These are phyloP conservation scores for Elephantulus edwardii DNA, from an alignment of 2,113 vertebrate genomes.

Conservation along the genomic window DNA sequence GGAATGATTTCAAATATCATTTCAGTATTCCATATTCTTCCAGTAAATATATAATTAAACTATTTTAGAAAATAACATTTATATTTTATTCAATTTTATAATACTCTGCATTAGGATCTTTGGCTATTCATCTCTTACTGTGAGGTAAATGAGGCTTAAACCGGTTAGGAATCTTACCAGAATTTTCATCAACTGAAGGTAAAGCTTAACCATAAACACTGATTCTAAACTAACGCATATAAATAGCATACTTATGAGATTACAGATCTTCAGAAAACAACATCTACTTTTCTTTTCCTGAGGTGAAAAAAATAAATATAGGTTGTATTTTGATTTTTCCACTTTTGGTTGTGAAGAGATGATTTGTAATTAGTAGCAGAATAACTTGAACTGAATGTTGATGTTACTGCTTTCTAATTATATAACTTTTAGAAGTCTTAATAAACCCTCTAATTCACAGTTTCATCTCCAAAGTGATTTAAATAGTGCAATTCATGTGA, in stretches of 20 bases:
- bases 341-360: background rate
- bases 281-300: background rate
- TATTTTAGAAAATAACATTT: background rate
- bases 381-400: background rate
- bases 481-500: background rate
- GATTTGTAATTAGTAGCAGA: background rate
- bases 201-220: background rate
- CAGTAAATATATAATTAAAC: background rate
- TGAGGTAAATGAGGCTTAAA: background rate
- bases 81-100: background rate
- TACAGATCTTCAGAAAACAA: slow-evolving; percentile 11
- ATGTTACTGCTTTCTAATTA: background rate
- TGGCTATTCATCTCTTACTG: background rate
- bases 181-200: background rate
- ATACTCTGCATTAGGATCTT: background rate
- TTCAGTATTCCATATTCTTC: background rate
- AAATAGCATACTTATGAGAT: background rate
- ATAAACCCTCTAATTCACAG: background rate
- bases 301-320: background rate
- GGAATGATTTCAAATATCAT: background rate
- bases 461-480: background rate
- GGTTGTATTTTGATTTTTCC: background rate
- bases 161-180: background rate
- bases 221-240: background rate
- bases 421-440: background rate